phyloP scores from a whole-genome alignment of 64 coral and sea anemone genomes.

The Montipora efflorescens region DNA sequence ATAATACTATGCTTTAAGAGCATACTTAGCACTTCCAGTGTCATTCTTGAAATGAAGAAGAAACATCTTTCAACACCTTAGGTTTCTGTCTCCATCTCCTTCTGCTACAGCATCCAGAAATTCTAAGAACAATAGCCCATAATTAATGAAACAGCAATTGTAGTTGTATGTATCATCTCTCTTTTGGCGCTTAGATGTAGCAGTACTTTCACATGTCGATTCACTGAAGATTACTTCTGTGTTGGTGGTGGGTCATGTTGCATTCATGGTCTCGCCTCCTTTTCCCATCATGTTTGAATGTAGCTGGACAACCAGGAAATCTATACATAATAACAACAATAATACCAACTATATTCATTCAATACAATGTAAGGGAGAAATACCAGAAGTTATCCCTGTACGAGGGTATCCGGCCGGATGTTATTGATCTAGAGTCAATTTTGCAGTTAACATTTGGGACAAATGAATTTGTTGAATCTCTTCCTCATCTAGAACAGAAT shows the following conservation, averaged over 20 bases:
- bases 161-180: constrained; percentile 65
- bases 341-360: too few species aligned
- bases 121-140: constrained; percentile 68
- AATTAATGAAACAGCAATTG: constrained; percentile 41
- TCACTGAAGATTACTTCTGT: not conserved
- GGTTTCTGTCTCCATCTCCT: constrained; percentile 64
- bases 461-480: constrained; percentile 5
- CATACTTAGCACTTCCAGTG: constrained; percentile 50
- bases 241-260: constrained; percentile 38
- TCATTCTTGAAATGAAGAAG: constrained; percentile 36
- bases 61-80: constrained; percentile 63
- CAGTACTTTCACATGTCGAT: not conserved
- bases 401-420: too few species aligned
- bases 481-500: constrained; percentile 20
- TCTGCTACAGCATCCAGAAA: constrained; percentile 68
- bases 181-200: not conserved
- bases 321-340: constrained; percentile 14
- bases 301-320: constrained; percentile 21
- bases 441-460: too few species aligned
- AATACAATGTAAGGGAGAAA: too few species aligned
- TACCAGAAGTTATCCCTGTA: too few species aligned
- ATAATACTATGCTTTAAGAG: constrained; percentile 53
- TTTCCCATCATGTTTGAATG: constrained; percentile 78
- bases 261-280: constrained; percentile 66
- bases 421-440: too few species aligned